These are phyloP conservation scores for Nerophis lumbriciformis DNA, from an alignment of 2,113 vertebrate genomes.

Conservation along the genomic window DNA sequence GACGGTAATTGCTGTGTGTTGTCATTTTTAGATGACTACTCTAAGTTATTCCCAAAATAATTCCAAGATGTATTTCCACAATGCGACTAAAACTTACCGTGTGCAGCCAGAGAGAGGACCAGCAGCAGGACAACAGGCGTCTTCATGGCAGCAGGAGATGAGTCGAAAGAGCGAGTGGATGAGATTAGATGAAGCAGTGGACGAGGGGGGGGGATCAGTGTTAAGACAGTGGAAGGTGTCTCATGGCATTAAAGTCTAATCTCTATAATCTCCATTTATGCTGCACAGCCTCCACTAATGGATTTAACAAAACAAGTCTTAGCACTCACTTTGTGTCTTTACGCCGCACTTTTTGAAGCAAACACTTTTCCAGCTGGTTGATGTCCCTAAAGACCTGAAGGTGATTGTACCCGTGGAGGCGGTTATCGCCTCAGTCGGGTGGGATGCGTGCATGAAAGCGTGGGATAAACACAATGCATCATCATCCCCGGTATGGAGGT, in stretches of 20 bases:
- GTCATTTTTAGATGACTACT: too few relatives aligned
- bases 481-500: not conserved
- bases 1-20: too few relatives aligned
- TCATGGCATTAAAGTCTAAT: constrained; percentile 62
- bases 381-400: not conserved
- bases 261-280: constrained; percentile 65
- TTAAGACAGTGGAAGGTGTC: constrained; percentile 25
- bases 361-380: not conserved
- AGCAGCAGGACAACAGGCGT: constrained; percentile 65
- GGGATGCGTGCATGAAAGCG: not conserved
- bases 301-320: constrained; percentile 56
- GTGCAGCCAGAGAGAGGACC: constrained; percentile 59
- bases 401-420: not conserved
- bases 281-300: constrained; percentile 66
- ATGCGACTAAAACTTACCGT: constrained; percentile 69
- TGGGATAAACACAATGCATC: not conserved
- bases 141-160: constrained; percentile 60
- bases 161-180: constrained; percentile 29
- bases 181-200: constrained; percentile 22
- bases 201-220: constrained; percentile 8
- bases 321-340: constrained; percentile 7
- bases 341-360: not conserved
- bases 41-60: too few relatives aligned
- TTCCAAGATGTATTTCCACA: not conserved
- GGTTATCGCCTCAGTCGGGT: not conserved